These are phyloP conservation scores for Albula goreensis DNA, from an alignment of 2,113 vertebrate species.

Conservation along the genomic window DNA sequence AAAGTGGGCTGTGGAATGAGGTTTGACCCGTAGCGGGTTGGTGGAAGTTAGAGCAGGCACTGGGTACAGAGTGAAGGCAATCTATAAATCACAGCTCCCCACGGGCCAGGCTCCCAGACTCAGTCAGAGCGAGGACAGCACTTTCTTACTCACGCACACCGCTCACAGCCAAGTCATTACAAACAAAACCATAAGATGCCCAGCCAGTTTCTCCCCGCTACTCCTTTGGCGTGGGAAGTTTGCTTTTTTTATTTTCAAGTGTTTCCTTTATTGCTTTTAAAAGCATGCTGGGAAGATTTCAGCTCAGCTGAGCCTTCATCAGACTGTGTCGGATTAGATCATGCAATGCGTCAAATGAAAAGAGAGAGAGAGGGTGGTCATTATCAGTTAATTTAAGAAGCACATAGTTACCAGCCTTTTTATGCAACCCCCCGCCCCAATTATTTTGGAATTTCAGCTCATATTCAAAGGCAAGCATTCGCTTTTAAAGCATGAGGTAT, in stretches of 20 bases:
- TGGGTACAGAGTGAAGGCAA: background rate
- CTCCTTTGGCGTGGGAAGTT: background rate
- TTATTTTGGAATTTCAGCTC: no score
- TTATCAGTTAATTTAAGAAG: background rate
- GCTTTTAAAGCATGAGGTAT: no score
- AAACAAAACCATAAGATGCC: background rate
- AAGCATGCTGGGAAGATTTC: background rate
- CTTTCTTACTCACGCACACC: background rate
- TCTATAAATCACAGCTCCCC: conserved; percentile 15
- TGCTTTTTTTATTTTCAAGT: background rate
- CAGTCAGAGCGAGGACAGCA: background rate
- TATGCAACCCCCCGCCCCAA: no score
- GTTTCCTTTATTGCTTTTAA: background rate
- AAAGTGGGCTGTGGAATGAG: background rate
- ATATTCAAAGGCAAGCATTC: no score
- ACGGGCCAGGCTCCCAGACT: background rate
- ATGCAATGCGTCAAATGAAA: background rate
- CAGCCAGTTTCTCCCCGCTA: background rate
- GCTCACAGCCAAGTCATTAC: background rate
- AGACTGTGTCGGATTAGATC: background rate
- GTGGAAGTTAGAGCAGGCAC: background rate
- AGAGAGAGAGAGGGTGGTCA: background rate
- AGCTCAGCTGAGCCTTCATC: background rate
- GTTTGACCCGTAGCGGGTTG: background rate
- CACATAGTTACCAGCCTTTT: no score